Evolutionary conservation across 2,113 vertebrate genomes (phyloP).

Genomic region (Coreoperca whiteheadi): DNA sequence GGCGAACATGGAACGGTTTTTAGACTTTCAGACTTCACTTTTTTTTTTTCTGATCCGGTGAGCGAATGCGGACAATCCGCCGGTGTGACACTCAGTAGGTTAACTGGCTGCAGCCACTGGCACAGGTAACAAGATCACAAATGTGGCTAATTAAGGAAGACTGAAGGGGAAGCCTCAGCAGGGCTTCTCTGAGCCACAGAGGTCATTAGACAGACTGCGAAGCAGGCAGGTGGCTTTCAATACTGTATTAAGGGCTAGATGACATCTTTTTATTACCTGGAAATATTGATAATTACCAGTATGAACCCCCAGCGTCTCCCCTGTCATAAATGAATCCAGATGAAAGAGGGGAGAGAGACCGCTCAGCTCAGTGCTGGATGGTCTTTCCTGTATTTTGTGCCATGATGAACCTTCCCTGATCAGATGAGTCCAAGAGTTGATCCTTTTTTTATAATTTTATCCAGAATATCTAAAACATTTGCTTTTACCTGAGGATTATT

Average conservation of each 20-base stretch:
- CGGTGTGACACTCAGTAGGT: conserved; percentile 21
- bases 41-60: conserved; percentile 16
- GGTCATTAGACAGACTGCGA: conserved; percentile 7
- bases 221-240: conserved; percentile 31
- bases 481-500: neutral
- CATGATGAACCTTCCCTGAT: neutral
- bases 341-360: neutral
- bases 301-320: neutral
- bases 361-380: neutral
- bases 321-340: neutral
- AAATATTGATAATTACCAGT: neutral
- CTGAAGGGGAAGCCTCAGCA: conserved; percentile 24
- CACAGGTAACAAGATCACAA: conserved; percentile 55
- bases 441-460: neutral
- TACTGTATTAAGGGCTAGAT: conserved; percentile 3
- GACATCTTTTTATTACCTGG: neutral
- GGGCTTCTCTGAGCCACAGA: neutral
- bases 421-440: neutral
- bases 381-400: neutral
- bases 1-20: conserved; percentile 1
- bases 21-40: neutral
- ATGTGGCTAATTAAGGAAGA: conserved; percentile 37
- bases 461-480: neutral
- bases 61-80: neutral
- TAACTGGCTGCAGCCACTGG: conserved; percentile 27